phyloP scores from a whole-genome alignment of 1,140 invertebrate genomes.

The Cephus cinctus region DNA sequence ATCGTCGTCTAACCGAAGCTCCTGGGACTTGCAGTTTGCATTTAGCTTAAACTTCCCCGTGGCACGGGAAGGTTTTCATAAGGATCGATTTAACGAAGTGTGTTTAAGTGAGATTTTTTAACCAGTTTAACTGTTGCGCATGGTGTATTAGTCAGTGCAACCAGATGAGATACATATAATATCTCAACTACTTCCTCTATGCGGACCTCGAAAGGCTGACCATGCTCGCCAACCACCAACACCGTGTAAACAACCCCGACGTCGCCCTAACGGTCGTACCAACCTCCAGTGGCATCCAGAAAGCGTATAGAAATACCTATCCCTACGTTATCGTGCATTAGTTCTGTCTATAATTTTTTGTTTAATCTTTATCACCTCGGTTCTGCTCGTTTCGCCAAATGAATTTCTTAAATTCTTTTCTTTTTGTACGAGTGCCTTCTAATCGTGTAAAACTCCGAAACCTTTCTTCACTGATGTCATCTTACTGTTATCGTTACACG shows the following conservation, averaged over 20 bases:
- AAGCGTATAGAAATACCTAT: no score
- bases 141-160: conserved; percentile 43
- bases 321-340: no score
- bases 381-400: no score
- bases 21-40: conserved; percentile 54
- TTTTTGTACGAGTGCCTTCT: no score
- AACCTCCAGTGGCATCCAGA: background rate
- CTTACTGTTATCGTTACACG: no score
- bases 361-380: no score
- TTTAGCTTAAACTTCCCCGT: conserved; percentile 45
- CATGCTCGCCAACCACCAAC: background rate
- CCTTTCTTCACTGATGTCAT: no score
- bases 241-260: background rate
- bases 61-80: conserved; percentile 22
- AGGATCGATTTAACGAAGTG: conserved; percentile 44
- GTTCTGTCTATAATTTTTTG: no score
- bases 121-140: conserved; percentile 50
- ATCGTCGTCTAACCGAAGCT: conserved; percentile 31
- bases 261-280: background rate
- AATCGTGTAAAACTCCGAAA: no score
- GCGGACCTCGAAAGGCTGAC: background rate
- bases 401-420: no score
- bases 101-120: conserved; percentile 53
- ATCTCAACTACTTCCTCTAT: no score
- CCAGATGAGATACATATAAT: no score